Percentiles rank a stretch among this genome's conserved stretches.
Evolutionary conservation across 2,113 vertebrate genomes (phyloP).

Genomic region (Meles meles): DNA sequence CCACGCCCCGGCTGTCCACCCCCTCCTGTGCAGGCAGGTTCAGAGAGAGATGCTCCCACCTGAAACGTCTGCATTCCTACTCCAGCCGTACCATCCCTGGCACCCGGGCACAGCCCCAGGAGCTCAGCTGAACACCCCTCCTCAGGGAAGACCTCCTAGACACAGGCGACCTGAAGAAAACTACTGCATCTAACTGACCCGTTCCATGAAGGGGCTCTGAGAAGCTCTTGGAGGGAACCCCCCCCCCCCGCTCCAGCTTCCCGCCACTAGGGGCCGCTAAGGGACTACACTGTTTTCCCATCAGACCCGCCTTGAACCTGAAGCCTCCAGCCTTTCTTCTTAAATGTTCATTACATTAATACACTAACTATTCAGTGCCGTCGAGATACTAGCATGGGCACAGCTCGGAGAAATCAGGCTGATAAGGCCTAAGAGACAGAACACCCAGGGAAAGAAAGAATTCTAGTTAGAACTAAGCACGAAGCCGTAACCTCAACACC

Average conservation of each 20-base stretch:
- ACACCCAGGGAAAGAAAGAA: neutral
- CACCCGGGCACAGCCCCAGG: neutral
- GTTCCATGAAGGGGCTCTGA: neutral
- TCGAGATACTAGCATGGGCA: neutral
- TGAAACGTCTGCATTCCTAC: neutral
- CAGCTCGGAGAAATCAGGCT: neutral
- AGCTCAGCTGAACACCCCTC: neutral
- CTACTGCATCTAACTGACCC: neutral
- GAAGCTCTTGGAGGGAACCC: neutral
- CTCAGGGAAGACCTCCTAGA: neutral
- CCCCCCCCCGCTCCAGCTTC: neutral
- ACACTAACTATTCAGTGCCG: neutral
- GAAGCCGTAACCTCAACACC: neutral
- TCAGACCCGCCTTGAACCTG: neutral
- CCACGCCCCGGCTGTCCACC: too few relatives aligned
- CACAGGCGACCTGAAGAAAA: neutral
- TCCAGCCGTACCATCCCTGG: neutral
- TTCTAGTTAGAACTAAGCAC: neutral
- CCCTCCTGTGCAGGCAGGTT: neutral
- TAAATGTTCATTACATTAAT: neutral
- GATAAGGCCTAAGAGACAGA: neutral
- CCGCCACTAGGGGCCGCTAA: constrained; percentile 36
- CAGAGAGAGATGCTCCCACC: neutral
- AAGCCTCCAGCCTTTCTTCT: neutral
- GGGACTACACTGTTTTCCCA: neutral